Percentiles rank a stretch among this genome's conserved stretches.
Evolutionary conservation across 2,797 vertebrate genomes (phyloP).

Genomic region (Falco concolor): DNA sequence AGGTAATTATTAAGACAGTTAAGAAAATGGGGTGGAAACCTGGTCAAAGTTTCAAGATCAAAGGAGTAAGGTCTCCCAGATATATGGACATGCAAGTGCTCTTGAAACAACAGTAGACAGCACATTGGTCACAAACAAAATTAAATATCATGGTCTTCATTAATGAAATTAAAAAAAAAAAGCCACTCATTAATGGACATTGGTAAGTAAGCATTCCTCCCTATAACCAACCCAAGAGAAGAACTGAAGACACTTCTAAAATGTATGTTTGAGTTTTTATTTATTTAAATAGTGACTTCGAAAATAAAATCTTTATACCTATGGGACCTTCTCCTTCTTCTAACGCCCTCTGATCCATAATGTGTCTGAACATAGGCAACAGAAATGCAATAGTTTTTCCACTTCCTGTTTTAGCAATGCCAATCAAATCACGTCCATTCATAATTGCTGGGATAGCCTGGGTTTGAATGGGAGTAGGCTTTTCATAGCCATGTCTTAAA

Average conservation of each 20-base stretch:
- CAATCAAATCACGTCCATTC: slow-evolving; percentile 94
- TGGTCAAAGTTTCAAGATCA: background rate
- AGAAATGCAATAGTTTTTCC: slow-evolving; percentile 98
- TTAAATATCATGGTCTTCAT: background rate
- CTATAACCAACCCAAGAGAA: background rate
- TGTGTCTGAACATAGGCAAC: slow-evolving; percentile 97
- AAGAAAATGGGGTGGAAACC: background rate
- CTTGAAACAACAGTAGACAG: background rate
- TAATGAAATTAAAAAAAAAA: background rate
- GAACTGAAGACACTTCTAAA: background rate
- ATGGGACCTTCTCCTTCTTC: slow-evolving; percentile 97
- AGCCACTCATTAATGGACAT: background rate
- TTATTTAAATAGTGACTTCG: background rate
- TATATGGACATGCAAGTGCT: background rate
- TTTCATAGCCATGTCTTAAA: slow-evolving; percentile 90
- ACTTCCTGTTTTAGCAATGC: slow-evolving; percentile 97
- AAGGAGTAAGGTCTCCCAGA: background rate
- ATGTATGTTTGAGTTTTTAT: background rate
- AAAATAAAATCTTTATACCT: slow-evolving; percentile 69
- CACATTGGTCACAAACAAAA: background rate
- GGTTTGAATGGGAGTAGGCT: slow-evolving; percentile 94
- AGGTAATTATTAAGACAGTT: background rate
- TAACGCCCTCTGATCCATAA: slow-evolving; percentile 94
- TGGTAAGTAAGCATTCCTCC: background rate
- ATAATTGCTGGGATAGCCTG: slow-evolving; percentile 98